phyloP scores from a whole-genome alignment of 92 coral and sea anemone species.

The Isaurus tuberculatus region DNA sequence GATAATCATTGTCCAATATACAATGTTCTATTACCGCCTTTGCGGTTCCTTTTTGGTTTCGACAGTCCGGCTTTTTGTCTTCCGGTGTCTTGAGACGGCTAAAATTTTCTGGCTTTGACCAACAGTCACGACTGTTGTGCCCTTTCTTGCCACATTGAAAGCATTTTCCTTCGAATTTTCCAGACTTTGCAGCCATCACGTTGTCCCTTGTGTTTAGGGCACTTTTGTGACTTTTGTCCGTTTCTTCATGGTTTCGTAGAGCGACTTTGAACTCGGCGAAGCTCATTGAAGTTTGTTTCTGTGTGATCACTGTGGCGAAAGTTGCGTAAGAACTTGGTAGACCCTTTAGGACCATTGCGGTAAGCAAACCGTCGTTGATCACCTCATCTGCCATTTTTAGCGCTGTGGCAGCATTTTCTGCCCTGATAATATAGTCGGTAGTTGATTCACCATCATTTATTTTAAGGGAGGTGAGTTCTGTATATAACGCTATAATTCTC shows the following conservation, averaged over 20 bases:
- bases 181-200: conserved; percentile 33
- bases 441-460: conserved; percentile 5
- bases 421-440: conserved; percentile 56
- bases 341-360: conserved; percentile 62
- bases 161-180: conserved; percentile 31
- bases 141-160: conserved; percentile 47
- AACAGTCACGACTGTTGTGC: conserved; percentile 21
- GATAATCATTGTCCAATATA: conserved; percentile 14
- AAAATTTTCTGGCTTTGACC: conserved; percentile 31
- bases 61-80: conserved; percentile 21
- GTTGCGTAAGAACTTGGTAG: conserved; percentile 60
- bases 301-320: conserved; percentile 58
- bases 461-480: conserved; percentile 45
- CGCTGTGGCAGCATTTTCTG: conserved; percentile 59
- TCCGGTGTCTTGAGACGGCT: conserved; percentile 12
- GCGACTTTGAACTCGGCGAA: conserved; percentile 62
- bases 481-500: conserved; percentile 44
- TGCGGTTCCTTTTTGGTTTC: conserved; percentile 31
- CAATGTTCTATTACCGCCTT: conserved; percentile 47
- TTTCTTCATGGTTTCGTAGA: conserved; percentile 57
- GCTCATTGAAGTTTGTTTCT: conserved; percentile 47
- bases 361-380: conserved; percentile 48
- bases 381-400: conserved; percentile 50
- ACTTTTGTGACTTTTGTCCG: conserved; percentile 42
- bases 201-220: conserved; percentile 44